Evolutionary conservation across 2,113 vertebrate species (phyloP).

Genomic region (Microtus montanus): DNA sequence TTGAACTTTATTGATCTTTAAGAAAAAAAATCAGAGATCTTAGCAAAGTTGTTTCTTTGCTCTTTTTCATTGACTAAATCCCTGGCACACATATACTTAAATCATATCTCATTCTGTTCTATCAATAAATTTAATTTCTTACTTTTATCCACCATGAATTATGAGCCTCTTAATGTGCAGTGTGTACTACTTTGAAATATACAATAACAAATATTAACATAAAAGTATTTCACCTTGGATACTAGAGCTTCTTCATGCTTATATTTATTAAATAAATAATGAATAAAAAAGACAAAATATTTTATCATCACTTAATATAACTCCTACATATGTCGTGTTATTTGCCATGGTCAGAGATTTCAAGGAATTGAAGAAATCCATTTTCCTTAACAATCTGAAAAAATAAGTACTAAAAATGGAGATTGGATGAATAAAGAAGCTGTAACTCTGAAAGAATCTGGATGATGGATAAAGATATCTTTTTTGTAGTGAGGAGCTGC

Average conservation of each 20-base stretch:
- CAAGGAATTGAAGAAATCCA: neutral
- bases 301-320: neutral
- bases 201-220: neutral
- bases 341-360: neutral
- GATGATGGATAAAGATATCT: neutral
- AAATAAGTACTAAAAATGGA: neutral
- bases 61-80: neutral
- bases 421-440: neutral
- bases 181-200: slow-evolving; percentile 37
- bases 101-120: slow-evolving; percentile 21
- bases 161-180: slow-evolving; percentile 4
- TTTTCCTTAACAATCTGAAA: neutral
- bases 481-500: too few species aligned
- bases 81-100: neutral
- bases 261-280: slow-evolving; percentile 23
- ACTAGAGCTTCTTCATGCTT: neutral
- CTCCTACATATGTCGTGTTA: neutral
- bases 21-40: neutral
- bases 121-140: neutral
- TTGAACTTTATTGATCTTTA: neutral
- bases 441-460: neutral
- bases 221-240: neutral
- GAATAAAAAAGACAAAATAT: neutral
- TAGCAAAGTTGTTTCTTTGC: neutral
- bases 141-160: slow-evolving; percentile 43